Evolutionary conservation across 2,888 invertebrate genomes (phyloP).

Genomic region (Vannuccia rotundouncinata): DNA sequence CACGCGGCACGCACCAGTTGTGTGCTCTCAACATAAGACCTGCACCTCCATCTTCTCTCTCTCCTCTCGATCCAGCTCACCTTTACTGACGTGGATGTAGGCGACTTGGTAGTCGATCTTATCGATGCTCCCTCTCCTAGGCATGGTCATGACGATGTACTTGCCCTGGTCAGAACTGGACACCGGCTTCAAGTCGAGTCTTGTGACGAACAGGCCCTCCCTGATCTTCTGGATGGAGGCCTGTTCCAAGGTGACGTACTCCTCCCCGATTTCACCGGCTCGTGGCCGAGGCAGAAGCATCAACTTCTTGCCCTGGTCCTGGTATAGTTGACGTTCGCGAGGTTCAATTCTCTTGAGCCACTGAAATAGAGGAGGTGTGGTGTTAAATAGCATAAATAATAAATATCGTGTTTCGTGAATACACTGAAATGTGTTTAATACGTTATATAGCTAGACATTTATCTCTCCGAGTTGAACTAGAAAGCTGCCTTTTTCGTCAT

Average conservation of each 20-base stretch:
- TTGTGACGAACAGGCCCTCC: background rate
- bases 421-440: too few species aligned
- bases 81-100: background rate
- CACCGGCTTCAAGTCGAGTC: background rate
- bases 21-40: too few species aligned
- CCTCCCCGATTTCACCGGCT: background rate
- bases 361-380: too few species aligned
- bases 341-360: background rate
- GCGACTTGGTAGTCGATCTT: background rate
- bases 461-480: too few species aligned
- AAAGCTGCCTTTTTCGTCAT: too few species aligned
- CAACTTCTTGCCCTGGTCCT: background rate
- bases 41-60: too few species aligned
- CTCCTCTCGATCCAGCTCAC: too few species aligned
- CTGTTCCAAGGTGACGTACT: background rate
- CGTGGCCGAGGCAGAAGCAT: background rate
- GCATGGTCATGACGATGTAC: background rate
- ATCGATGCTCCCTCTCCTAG: background rate
- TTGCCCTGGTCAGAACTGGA: background rate
- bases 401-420: too few species aligned
- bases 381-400: too few species aligned
- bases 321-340: background rate
- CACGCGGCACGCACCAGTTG: too few species aligned
- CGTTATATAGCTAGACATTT: too few species aligned
- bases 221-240: background rate